phyloP scores from a whole-genome alignment of 2,113 vertebrate genomes.

The Clinocottus analis region DNA sequence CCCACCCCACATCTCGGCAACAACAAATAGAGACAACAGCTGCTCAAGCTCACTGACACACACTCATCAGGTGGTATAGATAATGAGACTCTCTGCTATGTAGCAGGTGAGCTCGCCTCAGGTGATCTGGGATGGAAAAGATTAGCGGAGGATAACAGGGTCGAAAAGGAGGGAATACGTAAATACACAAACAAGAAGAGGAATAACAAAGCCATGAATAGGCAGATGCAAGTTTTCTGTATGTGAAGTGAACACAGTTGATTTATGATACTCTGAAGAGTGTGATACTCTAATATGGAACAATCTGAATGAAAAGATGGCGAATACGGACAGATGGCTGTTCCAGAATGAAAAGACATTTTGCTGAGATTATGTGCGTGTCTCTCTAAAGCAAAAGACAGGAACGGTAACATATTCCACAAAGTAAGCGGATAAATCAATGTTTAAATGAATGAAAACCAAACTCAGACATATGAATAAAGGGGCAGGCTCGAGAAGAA shows the following conservation, averaged over 20 bases:
- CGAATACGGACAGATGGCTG: constrained; percentile 28
- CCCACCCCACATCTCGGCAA: background rate
- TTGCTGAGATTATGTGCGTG: background rate
- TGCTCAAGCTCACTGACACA: constrained; percentile 11
- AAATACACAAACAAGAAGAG: constrained; percentile 39
- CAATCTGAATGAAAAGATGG: constrained; percentile 27
- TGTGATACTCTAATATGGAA: constrained; percentile 20
- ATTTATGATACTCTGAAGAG: constrained; percentile 21
- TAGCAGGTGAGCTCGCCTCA: constrained; percentile 60
- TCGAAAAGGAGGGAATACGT: constrained; percentile 25
- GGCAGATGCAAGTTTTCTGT: constrained; percentile 49
- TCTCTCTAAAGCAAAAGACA: background rate
- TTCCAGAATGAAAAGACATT: background rate
- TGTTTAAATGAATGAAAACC: background rate
- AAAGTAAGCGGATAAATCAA: constrained; percentile 10
- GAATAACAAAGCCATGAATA: constrained; percentile 54
- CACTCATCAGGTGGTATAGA: constrained; percentile 42
- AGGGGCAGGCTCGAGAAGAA: background rate
- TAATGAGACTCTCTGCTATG: constrained; percentile 9
- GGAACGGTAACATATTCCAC: background rate
- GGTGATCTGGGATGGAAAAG: constrained; percentile 59
- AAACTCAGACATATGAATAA: background rate
- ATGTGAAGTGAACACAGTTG: constrained; percentile 27
- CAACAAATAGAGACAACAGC: constrained; percentile 15
- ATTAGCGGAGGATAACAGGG: constrained; percentile 56